phyloP scores from a whole-genome alignment of 2,888 invertebrate genomes.

The Hedychridium roseum region DNA sequence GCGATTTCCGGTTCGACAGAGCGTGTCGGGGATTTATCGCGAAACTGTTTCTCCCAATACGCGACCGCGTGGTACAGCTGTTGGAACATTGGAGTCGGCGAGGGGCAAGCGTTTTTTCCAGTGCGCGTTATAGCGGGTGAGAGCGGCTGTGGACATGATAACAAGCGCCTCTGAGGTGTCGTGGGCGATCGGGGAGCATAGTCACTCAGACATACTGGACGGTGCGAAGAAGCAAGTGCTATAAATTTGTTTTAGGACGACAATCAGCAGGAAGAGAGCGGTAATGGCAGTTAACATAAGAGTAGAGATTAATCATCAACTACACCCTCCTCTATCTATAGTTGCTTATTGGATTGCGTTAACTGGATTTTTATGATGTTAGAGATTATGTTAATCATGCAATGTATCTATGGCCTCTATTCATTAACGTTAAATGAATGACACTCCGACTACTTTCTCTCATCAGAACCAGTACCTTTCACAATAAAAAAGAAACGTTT shows the following conservation, averaged over 20 bases:
- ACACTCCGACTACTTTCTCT: too few relatives aligned
- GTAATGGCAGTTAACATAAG: constrained; percentile 3
- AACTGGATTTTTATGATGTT: too few relatives aligned
- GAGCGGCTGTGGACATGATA: constrained; percentile 49
- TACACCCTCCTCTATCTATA: too few relatives aligned
- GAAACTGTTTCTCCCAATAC: constrained; percentile 57
- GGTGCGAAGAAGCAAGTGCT: constrained; percentile 19
- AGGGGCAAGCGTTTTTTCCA: constrained; percentile 56
- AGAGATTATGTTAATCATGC: too few relatives aligned
- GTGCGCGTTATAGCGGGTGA: constrained; percentile 31
- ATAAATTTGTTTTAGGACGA: constrained; percentile 2
- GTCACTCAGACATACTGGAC: constrained; percentile 36
- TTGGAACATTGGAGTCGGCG: constrained; percentile 67
- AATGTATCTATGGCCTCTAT: too few relatives aligned
- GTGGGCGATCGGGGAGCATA: constrained; percentile 49
- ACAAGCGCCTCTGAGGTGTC: constrained; percentile 50
- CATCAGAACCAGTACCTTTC: too few relatives aligned
- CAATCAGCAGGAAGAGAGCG: neutral
- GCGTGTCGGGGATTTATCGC: constrained; percentile 40
- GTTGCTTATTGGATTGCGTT: too few relatives aligned
- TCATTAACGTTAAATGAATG: too few relatives aligned
- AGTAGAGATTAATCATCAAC: too few relatives aligned
- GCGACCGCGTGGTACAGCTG: constrained; percentile 64
- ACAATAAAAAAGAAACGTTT: too few relatives aligned
- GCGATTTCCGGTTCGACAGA: constrained; percentile 26